These are phyloP conservation scores for Rhombomys opimus DNA, from an alignment of 2,113 vertebrate species.

Conservation along the genomic window DNA sequence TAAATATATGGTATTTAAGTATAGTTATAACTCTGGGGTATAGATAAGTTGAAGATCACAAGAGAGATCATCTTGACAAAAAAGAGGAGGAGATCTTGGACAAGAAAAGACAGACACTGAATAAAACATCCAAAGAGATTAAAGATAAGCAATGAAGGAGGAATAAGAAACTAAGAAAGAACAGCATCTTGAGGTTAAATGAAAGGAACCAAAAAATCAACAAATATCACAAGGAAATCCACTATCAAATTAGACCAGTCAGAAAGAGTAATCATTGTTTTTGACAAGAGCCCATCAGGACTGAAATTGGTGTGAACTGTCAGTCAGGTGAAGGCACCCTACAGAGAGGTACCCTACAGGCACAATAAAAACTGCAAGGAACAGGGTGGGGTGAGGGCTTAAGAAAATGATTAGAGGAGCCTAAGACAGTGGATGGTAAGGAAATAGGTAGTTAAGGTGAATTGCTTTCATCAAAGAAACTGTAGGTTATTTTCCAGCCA, in stretches of 20 bases:
- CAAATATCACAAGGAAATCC: background rate
- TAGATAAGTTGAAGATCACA: background rate
- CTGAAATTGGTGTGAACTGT: background rate
- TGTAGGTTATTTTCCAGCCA: background rate
- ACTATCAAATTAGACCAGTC: background rate
- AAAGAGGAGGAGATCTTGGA: no score
- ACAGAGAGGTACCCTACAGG: background rate
- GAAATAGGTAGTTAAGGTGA: background rate
- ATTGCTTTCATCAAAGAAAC: background rate
- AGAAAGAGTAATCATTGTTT: background rate
- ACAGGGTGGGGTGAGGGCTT: fast-evolving
- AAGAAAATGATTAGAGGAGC: background rate
- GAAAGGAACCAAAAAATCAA: background rate
- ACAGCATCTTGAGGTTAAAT: background rate
- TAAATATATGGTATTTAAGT: background rate
- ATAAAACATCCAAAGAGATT: background rate
- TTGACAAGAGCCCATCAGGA: background rate
- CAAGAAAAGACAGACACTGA: background rate
- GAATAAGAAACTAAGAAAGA: background rate
- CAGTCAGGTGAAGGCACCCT: background rate
- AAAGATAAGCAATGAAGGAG: background rate
- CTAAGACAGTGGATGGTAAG: background rate
- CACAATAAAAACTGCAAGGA: background rate
- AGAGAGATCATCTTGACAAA: background rate
- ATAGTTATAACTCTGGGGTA: background rate